These are phyloP conservation scores for Tarsius wallacei DNA, from an alignment of 2,797 vertebrate species.

Conservation along the genomic window DNA sequence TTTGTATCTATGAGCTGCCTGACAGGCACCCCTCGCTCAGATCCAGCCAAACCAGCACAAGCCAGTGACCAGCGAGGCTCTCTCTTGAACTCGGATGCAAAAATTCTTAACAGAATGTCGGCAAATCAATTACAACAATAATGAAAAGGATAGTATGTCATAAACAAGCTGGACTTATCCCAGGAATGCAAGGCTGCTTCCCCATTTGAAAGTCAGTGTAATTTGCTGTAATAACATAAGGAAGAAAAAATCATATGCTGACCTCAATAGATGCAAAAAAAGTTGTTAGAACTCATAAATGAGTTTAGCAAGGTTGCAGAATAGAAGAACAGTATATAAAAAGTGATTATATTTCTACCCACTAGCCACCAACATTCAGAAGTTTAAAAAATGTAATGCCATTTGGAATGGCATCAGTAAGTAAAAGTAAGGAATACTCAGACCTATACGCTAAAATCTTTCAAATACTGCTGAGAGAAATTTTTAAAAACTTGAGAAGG, in stretches of 20 bases:
- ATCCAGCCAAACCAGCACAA: not conserved
- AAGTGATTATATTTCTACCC: not conserved
- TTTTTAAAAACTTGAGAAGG: not conserved
- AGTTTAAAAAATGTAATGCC: not conserved
- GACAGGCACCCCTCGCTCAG: fast-evolving
- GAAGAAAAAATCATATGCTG: not conserved
- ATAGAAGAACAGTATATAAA: not conserved
- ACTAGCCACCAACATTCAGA: not conserved
- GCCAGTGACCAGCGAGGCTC: not conserved
- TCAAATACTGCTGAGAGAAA: not conserved
- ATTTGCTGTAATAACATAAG: not conserved
- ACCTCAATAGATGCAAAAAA: not conserved
- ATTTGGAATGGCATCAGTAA: not conserved
- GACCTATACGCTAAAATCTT: too few species aligned
- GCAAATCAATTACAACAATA: not conserved
- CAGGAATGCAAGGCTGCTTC: not conserved
- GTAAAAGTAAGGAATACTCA: not conserved
- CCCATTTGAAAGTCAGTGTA: not conserved
- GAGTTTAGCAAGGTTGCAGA: not conserved
- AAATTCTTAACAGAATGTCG: not conserved
- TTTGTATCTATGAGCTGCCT: not conserved
- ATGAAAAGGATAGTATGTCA: not conserved
- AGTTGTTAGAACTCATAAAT: not conserved
- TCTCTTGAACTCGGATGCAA: not conserved
- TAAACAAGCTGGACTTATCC: not conserved